Evolutionary conservation across 2,113 vertebrate genomes (phyloP).

Genomic region (Genyomyrus donnyi): DNA sequence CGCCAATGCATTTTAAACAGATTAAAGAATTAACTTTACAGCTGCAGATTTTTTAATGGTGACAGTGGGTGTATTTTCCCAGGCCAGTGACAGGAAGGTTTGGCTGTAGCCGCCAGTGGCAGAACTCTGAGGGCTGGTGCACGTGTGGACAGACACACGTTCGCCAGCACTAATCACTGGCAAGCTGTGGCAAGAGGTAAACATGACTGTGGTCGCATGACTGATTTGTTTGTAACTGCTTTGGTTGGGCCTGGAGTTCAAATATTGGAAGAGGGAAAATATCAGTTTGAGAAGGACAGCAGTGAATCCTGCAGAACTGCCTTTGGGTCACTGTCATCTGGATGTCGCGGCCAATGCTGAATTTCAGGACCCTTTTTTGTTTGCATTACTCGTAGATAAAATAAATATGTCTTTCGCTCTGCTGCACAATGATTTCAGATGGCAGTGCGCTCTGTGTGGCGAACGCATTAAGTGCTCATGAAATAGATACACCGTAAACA

Average conservation of each 20-base stretch:
- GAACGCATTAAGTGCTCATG: not conserved
- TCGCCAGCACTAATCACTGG: not conserved
- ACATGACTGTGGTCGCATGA: not conserved
- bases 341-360: not conserved
- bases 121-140: not conserved
- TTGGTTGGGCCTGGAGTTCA: not conserved
- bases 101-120: not conserved
- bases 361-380: not conserved
- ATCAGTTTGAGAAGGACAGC: not conserved
- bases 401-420: not conserved
- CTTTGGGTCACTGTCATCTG: not conserved
- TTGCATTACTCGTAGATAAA: not conserved
- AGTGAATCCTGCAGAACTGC: not conserved
- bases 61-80: not conserved
- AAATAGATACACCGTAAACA: not conserved
- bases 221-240: not conserved
- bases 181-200: not conserved
- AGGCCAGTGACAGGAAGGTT: not conserved
- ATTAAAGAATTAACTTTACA: not conserved
- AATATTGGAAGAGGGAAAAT: not conserved
- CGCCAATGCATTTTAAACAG: constrained; percentile 5
- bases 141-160: not conserved
- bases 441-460: not conserved
- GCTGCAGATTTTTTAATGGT: not conserved
- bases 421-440: not conserved